Evolutionary conservation across 2,888 invertebrate species (phyloP).

Genomic region (Marronus borbonicus): DNA sequence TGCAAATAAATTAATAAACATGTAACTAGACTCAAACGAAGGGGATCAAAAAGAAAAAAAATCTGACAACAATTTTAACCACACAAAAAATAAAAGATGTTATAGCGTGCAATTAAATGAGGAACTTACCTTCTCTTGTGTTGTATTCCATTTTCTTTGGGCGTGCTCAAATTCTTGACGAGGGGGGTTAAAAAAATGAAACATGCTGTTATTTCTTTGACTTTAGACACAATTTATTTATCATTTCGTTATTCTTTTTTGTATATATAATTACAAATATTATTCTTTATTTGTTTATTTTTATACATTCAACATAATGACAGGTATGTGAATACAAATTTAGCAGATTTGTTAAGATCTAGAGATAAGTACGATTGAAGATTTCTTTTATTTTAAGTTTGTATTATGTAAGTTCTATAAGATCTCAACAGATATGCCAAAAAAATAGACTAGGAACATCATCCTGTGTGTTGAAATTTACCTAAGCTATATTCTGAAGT

Average conservation of each 20-base stretch:
- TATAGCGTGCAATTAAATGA: slow-evolving; percentile 45
- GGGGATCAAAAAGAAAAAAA: slow-evolving; percentile 55
- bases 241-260: slow-evolving; percentile 45
- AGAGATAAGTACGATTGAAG: not conserved
- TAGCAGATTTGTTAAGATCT: slow-evolving; percentile 52
- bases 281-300: slow-evolving; percentile 36
- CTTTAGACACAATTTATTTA: slow-evolving; percentile 63
- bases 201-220: slow-evolving; percentile 51
- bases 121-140: slow-evolving; percentile 60
- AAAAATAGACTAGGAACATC: slow-evolving; percentile 59
- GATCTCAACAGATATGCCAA: slow-evolving; percentile 61
- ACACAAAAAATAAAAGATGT: slow-evolving; percentile 55
- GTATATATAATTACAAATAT: slow-evolving; percentile 50
- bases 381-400: slow-evolving; percentile 11
- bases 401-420: not conserved
- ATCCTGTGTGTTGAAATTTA: slow-evolving; percentile 57
- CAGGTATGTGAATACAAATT: slow-evolving; percentile 53
- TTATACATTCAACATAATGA: slow-evolving; percentile 58
- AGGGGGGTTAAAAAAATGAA: slow-evolving; percentile 37
- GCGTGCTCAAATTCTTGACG: not conserved
- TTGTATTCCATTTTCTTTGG: not conserved
- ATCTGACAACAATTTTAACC: slow-evolving; percentile 67
- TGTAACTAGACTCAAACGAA: slow-evolving; percentile 21
- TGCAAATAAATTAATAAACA: slow-evolving; percentile 15
- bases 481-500: slow-evolving; percentile 44